Evolutionary conservation across 2,113 vertebrate genomes (phyloP), one percentile per base, ranked within the genome.

Genomic region (Lynx canadensis): DNA sequence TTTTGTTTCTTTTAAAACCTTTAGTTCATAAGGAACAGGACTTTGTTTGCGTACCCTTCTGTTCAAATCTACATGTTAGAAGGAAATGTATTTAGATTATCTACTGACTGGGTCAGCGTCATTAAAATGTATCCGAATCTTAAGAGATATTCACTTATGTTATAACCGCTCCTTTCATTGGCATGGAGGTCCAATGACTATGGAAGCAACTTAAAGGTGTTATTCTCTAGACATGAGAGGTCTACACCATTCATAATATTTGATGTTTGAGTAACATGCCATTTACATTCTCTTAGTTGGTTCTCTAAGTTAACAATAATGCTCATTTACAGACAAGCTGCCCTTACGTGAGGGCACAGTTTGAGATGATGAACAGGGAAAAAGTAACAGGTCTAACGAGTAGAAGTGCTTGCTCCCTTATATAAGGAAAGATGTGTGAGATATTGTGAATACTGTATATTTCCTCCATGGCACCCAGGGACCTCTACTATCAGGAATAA

Each of bases 401-500:
- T 45, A 4, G 45, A 97, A 74, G 13, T 4, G 25, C 33, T 63
- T 85, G n/a, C 14, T 84, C 15, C 45, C 13, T 78, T 68, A 21
- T 23, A 0, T 11, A n/a, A 74, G 29, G 41, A 81, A 29, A 23
- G 7, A 31, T 74, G 13, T 33, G 33, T 55, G 57, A 29, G 33
- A 19, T 19, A 3, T 1, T 11, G 4, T 55, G 45, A 6, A 8
- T 9, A 8, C 15, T 29, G 19, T 8, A 13, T 86, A 38, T 97
- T 85, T 96, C 71, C 94, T 89, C 41, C 65, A 48, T 66, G 4
- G 11, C 65, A 89, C 84, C 95, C 82, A 96, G 98, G 97, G 94
- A 97, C 91, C 89, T 97, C 79, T 60, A 89, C 95, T 91, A 96
- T 38, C n/a, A 82, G 55, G n/a, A 89, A 86, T 73, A 82, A 88